Conservation (phyloP, 2,113 vertebrate genomes). For the Pristiophorus japonicus region DNA sequence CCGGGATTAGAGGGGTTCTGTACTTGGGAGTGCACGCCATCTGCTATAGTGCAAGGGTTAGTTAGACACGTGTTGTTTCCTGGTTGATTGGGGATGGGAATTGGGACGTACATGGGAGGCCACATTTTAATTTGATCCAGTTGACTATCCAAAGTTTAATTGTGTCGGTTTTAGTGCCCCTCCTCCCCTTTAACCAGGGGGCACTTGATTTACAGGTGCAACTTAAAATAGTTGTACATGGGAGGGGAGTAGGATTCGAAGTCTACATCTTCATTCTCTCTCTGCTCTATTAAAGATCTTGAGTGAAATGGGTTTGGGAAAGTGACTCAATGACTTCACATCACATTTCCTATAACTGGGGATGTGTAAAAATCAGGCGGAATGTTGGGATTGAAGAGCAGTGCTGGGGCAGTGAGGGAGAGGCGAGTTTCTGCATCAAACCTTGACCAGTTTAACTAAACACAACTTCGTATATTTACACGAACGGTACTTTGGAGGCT, state of each 20-base stretch:
- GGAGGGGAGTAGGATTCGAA: not conserved
- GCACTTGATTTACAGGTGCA: too few species aligned
- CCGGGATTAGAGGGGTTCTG: not conserved
- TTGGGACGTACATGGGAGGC: not conserved
- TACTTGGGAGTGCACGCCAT: not conserved
- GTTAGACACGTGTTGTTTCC: not conserved
- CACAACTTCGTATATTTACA: not conserved
- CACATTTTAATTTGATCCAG: too few species aligned
- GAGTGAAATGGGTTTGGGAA: not conserved
- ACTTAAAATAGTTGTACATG: too few species aligned
- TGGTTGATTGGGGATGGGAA: not conserved
- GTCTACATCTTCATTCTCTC: not conserved
- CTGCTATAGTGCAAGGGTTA: not conserved
- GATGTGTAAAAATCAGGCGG: not conserved
- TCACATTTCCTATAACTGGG: too few species aligned
- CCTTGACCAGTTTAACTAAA: not conserved
- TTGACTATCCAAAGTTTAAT: too few species aligned
- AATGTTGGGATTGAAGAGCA: not conserved
- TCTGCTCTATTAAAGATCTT: too few species aligned
- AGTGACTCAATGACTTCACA: not conserved
- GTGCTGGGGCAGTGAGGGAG: not conserved
- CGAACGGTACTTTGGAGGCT: not conserved
- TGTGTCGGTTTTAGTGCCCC: too few species aligned
- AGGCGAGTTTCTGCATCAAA: not conserved
- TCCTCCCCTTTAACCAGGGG: too few species aligned